Evolutionary conservation across 2,113 vertebrate species (phyloP).

Genomic region (Amphiprion ocellaris): DNA sequence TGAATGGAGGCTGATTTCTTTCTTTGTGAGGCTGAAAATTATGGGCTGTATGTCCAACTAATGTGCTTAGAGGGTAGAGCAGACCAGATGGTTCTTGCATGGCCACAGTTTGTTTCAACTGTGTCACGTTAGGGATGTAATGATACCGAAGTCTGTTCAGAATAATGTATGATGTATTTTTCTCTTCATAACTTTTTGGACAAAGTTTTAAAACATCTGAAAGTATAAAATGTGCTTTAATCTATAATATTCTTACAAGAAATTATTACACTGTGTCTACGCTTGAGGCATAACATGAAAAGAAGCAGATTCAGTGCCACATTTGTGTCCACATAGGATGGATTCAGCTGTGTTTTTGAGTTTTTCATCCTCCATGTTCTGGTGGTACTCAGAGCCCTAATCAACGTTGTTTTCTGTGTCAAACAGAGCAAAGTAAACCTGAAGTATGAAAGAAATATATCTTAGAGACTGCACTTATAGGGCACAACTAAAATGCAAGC

Average conservation of each 20-base stretch:
- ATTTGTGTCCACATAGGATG: background rate
- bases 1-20: conserved; percentile 34
- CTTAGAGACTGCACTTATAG: too few relatives aligned
- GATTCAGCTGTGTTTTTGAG: background rate
- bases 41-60: background rate
- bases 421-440: background rate
- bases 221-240: background rate
- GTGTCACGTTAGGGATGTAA: background rate
- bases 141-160: background rate
- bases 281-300: background rate
- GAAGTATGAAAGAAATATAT: background rate
- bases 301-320: background rate
- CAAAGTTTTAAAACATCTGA: background rate
- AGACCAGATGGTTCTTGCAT: background rate
- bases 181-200: too few relatives aligned
- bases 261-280: background rate
- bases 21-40: conserved; percentile 19
- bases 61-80: conserved; percentile 5
- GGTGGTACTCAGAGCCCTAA: background rate
- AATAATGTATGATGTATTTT: background rate
- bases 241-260: too few relatives aligned
- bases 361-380: background rate
- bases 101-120: background rate
- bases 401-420: background rate
- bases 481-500: background rate